These are phyloP conservation scores for Brachyhypopomus occidentalis DNA, from an alignment of 2,113 vertebrate species.

Conservation along the genomic window DNA sequence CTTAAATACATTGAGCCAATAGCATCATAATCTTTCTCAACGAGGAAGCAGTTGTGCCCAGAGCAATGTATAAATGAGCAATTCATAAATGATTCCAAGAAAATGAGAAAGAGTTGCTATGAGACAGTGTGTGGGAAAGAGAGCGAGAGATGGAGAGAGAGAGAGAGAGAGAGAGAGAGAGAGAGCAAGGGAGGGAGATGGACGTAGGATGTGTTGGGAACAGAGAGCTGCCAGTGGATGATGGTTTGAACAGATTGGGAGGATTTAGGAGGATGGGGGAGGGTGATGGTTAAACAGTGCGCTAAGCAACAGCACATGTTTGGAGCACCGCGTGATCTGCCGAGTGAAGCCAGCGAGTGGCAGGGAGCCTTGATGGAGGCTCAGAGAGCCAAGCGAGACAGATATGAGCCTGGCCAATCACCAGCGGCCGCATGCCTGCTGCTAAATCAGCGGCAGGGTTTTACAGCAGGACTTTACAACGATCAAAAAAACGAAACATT, in stretches of 20 bases:
- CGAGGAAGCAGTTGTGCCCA: background rate
- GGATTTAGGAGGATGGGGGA: conserved; percentile 46
- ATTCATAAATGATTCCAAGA: background rate
- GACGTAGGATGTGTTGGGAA: background rate
- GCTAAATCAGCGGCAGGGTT: background rate
- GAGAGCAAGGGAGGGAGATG: background rate
- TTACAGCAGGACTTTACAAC: background rate
- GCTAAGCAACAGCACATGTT: conserved; percentile 49
- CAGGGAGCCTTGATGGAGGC: conserved; percentile 14
- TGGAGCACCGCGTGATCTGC: conserved; percentile 33
- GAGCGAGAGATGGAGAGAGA: background rate
- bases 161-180: conserved; percentile 2
- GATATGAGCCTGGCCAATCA: conserved; percentile 27
- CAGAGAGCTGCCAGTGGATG: conserved; percentile 24
- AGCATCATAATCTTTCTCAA: background rate
- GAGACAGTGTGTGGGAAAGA: background rate
- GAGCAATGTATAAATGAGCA: conserved; percentile 19
- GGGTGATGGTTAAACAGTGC: conserved; percentile 36
- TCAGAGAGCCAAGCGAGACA: conserved; percentile 26
- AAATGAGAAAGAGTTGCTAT: background rate
- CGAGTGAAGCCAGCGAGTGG: conserved; percentile 21
- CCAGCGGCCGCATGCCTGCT: background rate
- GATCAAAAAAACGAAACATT: background rate
- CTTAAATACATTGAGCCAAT: background rate
- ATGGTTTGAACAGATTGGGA: conserved; percentile 40